Conservation (phyloP, 2,888 invertebrate species). For the Lamellibrachia columna region DNA sequence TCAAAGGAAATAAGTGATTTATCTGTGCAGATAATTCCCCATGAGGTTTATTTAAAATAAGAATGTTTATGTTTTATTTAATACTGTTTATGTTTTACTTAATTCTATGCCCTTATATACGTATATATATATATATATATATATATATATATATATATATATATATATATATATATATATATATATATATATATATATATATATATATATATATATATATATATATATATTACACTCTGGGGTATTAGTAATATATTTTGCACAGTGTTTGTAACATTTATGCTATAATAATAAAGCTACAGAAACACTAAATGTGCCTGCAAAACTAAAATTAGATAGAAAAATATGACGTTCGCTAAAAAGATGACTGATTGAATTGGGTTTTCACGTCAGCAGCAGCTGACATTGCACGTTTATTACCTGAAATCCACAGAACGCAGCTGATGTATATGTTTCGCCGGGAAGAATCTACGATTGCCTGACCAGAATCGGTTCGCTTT, state of each 20-base stretch:
- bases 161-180: constrained; percentile 16
- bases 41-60: neutral
- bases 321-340: too few species aligned
- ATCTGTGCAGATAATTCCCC: neutral
- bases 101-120: neutral
- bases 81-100: neutral
- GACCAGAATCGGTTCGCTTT: neutral
- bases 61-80: neutral
- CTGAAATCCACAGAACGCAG: neutral
- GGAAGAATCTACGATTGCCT: neutral
- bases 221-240: neutral
- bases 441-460: neutral
- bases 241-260: too few species aligned
- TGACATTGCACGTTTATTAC: neutral
- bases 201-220: neutral
- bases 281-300: too few species aligned
- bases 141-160: constrained; percentile 20
- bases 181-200: constrained; percentile 13
- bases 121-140: neutral
- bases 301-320: too few species aligned
- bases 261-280: too few species aligned
- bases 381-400: neutral
- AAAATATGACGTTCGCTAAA: too few species aligned
- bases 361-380: neutral
- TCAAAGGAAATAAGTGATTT: neutral